Base-by-base conservation (phyloP, 2,888 invertebrate genomes). In the Neria commutata region DNA sequence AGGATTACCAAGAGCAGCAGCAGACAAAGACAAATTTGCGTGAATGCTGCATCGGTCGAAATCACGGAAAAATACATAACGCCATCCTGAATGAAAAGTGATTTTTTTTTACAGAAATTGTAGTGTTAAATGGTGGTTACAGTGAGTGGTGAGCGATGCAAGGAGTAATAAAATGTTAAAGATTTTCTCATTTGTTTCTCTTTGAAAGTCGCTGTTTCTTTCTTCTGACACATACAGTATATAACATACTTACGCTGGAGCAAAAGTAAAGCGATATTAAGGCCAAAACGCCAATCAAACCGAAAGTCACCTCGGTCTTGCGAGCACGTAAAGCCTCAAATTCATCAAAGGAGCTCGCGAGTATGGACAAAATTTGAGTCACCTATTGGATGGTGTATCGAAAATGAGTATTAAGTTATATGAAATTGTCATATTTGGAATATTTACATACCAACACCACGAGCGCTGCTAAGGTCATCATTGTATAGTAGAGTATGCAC, bases 1-100 rank as follows among this genome's bases (percentile, higher is more conserved):
- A 91, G 88, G 1, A 94, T 88, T 2, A 91, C 90, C 46, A 91
- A 78, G n/a, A 93, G 86, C 78, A 96, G 92, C 56, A 93, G 84
- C 3, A 91, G 54, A 33, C 78, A 77, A 11, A 79, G 60, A 2
- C 71, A 1, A 16, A 70, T 70, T 56, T 78, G 75, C 0, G 66
- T 68, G 6, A 75, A 51, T 1, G 73, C 58, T 0, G 71, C 54
- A 54, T 72, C 70, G 33, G 67, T 26, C 1, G 66, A 48, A 3
- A 78, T 45, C 2, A 66, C 63, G 1, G 67, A 66, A 21, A 71
- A 75, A 50, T 59, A 67, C 0, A 56, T 0, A 6, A 75, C 17
- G 1, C 75, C 80, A 14, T 77, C 66, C 79, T 79, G 42, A 8
- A 11, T 29, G 11, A 11, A 29, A 8, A 29, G n/a, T n/a, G n/a